Conservation (phyloP, 2,888 invertebrate species). For the Chrysina gloriosa region DNA sequence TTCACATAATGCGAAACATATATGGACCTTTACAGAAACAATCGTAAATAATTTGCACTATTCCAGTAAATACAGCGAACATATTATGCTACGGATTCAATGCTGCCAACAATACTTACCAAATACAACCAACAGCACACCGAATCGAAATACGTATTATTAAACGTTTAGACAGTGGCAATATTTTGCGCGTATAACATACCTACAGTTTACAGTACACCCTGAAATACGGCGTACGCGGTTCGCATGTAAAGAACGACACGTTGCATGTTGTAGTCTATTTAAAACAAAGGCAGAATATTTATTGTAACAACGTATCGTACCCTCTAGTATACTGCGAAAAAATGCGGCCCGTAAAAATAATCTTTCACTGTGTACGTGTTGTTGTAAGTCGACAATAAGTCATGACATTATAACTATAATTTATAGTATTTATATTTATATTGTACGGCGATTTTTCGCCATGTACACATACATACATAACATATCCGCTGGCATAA, state of each 20-base stretch:
- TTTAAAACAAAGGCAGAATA: constrained; percentile 48
- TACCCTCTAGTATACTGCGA: constrained; percentile 42
- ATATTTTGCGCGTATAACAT: constrained; percentile 25
- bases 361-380: constrained; percentile 27
- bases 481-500: constrained; percentile 7
- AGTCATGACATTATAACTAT: constrained; percentile 45
- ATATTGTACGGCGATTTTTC: constrained; percentile 29
- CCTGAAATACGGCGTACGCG: constrained; percentile 34
- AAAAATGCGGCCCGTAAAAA: constrained; percentile 38
- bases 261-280: constrained; percentile 46
- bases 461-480: background rate
- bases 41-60: constrained; percentile 13
- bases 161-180: constrained; percentile 29
- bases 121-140: constrained; percentile 9
- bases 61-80: background rate
- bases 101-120: constrained; percentile 14
- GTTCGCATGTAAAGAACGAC: constrained; percentile 40
- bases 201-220: constrained; percentile 32
- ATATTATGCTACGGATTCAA: constrained; percentile 8
- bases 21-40: background rate
- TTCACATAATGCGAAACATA: background rate
- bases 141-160: constrained; percentile 31
- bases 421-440: constrained; percentile 44
- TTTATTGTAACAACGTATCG: constrained; percentile 39
- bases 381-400: constrained; percentile 41